phyloP scores from a whole-genome alignment of 2,888 invertebrate species.

The Diplazon laetatorius region DNA sequence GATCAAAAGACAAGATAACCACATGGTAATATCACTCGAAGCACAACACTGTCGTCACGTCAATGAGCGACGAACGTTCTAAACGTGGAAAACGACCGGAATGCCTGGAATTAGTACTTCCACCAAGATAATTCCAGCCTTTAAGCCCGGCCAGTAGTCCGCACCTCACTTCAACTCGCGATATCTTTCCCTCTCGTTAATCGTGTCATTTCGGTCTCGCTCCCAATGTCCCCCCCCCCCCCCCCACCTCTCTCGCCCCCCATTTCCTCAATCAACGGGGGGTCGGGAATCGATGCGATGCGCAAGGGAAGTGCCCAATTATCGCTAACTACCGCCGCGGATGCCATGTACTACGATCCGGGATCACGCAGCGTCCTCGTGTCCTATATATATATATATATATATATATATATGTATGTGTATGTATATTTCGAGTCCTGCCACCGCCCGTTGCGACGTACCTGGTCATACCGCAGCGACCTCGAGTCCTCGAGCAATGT shows the following conservation, averaged over 20 bases:
- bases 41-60: background rate
- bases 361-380: conserved; percentile 46
- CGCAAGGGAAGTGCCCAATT: conserved; percentile 80
- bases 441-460: too few relatives aligned
- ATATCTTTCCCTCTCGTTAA: background rate
- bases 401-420: too few relatives aligned
- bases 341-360: conserved; percentile 73
- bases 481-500: too few relatives aligned
- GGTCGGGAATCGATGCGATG: conserved; percentile 77
- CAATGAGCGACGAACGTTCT: conserved; percentile 62
- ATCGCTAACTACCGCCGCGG: conserved; percentile 77
- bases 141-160: conserved; percentile 66
- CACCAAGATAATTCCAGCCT: conserved; percentile 74
- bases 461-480: too few relatives aligned
- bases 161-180: conserved; percentile 10
- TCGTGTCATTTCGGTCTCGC: conserved; percentile 31
- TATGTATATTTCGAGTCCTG: too few relatives aligned
- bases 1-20: too few relatives aligned
- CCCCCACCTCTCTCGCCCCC: too few relatives aligned
- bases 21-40: background rate
- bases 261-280: conserved; percentile 80
- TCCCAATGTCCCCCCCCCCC: conserved; percentile 47
- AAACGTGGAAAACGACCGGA: conserved; percentile 53
- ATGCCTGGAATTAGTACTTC: conserved; percentile 66
- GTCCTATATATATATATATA: conserved; percentile 46